phyloP scores from a whole-genome alignment of 2,797 vertebrate genomes.

The Crocodylus rhombifer region DNA sequence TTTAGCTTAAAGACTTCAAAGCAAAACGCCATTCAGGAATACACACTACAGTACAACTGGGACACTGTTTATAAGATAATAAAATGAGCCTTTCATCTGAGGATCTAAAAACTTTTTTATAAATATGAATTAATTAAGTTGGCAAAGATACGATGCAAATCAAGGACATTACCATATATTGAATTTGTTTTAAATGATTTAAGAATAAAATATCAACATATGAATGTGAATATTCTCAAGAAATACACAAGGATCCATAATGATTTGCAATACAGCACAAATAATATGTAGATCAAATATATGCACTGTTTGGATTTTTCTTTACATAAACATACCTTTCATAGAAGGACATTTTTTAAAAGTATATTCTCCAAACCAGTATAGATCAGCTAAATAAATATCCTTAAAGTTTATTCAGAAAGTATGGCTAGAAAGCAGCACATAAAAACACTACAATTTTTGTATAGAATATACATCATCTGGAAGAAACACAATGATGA shows the following conservation, averaged over 20 bases:
- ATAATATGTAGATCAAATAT: slow-evolving; percentile 11
- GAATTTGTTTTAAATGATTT: slow-evolving; percentile 29
- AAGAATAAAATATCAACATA: slow-evolving; percentile 29
- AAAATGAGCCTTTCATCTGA: slow-evolving; percentile 26
- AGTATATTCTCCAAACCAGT: slow-evolving; percentile 38
- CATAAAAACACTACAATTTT: slow-evolving; percentile 33
- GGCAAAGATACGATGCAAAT: slow-evolving; percentile 33
- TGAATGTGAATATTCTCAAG: slow-evolving; percentile 20
- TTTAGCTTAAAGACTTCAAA: slow-evolving; percentile 57
- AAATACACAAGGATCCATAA: slow-evolving; percentile 16
- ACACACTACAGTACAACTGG: slow-evolving; percentile 21
- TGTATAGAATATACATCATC: slow-evolving; percentile 60
- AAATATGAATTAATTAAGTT: slow-evolving; percentile 39
- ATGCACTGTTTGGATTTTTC: background rate
- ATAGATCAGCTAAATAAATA: background rate
- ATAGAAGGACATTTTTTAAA: slow-evolving; percentile 32
- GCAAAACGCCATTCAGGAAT: slow-evolving; percentile 13
- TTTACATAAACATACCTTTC: slow-evolving; percentile 17
- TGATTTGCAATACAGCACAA: slow-evolving; percentile 12
- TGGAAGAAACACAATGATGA: slow-evolving; percentile 12
- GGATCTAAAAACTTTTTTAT: slow-evolving; percentile 21
- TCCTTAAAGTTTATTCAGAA: slow-evolving; percentile 35
- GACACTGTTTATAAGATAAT: slow-evolving; percentile 34
- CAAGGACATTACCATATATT: slow-evolving; percentile 22
- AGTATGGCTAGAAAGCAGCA: slow-evolving; percentile 23